Evolutionary conservation across 2,797 vertebrate species (phyloP).

Genomic region (Takifugu rubripes): DNA sequence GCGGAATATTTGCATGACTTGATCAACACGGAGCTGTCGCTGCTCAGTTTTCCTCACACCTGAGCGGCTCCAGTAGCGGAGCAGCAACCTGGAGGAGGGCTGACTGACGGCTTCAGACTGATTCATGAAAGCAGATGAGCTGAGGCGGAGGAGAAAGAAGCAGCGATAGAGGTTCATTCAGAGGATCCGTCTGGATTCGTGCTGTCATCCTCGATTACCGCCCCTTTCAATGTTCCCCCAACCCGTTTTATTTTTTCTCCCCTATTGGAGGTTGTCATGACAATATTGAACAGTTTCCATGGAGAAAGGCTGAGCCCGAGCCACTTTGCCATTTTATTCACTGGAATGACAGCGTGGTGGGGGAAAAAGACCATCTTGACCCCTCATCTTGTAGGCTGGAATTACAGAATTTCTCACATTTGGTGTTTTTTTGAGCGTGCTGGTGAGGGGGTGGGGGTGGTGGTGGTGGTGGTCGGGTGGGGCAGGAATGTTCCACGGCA

Average conservation of each 20-base stretch:
- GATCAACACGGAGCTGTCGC: conserved; percentile 24
- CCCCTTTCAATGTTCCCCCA: conserved; percentile 50
- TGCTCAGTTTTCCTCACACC: conserved; percentile 22
- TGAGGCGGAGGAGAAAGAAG: conserved; percentile 10
- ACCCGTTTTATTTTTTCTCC: conserved; percentile 50
- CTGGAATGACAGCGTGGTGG: conserved; percentile 19
- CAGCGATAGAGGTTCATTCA: conserved; percentile 21
- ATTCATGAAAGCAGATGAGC: conserved; percentile 39
- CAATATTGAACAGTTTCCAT: conserved; percentile 79
- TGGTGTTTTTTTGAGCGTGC: conserved; percentile 7
- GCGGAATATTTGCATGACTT: conserved; percentile 31
- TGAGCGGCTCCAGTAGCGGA: conserved; percentile 36
- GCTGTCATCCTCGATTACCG: conserved; percentile 47
- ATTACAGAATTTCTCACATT: conserved; percentile 16
- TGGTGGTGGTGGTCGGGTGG: too few species aligned
- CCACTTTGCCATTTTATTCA: conserved; percentile 48
- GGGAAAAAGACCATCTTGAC: conserved; percentile 31
- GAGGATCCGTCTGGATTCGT: conserved; percentile 29
- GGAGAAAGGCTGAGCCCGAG: conserved; percentile 69
- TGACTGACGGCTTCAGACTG: conserved; percentile 34
- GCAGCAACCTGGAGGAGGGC: conserved; percentile 9
- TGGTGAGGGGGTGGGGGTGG: background rate
- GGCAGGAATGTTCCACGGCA: too few species aligned
- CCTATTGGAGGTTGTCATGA: conserved; percentile 78
- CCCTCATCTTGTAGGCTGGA: conserved; percentile 21